Evolutionary conservation across 2,113 vertebrate species (phyloP).

Genomic region (Cyanoliseus patagonus): DNA sequence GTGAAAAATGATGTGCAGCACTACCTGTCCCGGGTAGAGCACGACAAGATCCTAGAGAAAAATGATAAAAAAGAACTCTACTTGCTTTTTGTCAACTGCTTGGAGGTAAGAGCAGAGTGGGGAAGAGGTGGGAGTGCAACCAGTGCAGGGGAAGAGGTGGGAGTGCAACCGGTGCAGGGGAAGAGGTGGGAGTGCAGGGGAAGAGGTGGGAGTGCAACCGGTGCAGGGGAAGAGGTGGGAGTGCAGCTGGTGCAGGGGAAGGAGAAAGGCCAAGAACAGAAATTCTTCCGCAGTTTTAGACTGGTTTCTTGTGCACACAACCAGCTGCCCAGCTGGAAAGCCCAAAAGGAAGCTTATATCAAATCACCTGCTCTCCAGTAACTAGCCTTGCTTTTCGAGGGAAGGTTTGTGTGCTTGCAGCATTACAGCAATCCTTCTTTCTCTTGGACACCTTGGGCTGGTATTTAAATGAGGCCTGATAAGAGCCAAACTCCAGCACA

Average conservation of each 20-base stretch:
- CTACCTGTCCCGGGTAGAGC: conserved; percentile 82
- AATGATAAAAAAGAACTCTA: conserved; percentile 88
- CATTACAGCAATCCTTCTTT: background rate
- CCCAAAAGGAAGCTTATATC: background rate
- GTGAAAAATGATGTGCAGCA: conserved; percentile 83
- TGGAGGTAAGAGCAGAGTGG: conserved; percentile 23
- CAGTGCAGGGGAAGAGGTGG: background rate
- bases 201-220: background rate
- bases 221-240: background rate
- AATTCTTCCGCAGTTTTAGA: background rate
- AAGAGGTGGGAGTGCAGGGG: background rate
- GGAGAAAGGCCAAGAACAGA: background rate
- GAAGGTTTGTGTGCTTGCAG: background rate
- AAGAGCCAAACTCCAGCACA: background rate
- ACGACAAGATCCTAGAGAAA: conserved; percentile 72
- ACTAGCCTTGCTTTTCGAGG: background rate
- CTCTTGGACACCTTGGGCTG: background rate
- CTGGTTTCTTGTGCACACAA: background rate
- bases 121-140: background rate
- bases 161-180: background rate
- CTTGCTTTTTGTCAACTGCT: conserved; percentile 86
- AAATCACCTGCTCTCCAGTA: background rate
- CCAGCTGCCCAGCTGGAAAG: background rate
- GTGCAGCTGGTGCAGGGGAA: background rate
- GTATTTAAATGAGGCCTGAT: background rate